Percentiles rank a stretch among this genome's conserved stretches.
phyloP scores from a whole-genome alignment of 2,797 vertebrate genomes.

The Chrosomus eos region DNA sequence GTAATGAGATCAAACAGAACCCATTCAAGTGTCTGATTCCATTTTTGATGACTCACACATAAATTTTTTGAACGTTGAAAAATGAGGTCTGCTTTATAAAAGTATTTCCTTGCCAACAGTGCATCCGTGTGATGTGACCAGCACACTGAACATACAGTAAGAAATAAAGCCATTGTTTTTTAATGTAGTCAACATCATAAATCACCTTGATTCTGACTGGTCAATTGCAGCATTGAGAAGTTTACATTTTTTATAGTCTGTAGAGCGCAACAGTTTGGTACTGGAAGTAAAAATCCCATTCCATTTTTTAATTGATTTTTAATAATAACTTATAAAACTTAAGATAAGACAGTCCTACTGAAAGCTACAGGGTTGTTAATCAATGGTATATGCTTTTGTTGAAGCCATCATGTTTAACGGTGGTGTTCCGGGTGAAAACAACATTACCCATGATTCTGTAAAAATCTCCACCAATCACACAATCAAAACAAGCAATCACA shows the following conservation, averaged over 20 bases:
- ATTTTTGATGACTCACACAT: background rate
- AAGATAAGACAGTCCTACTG: background rate
- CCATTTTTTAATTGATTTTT: background rate
- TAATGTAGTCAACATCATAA: background rate
- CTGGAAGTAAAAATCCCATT: background rate
- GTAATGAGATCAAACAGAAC: slow-evolving; percentile 14
- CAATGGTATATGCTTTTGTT: background rate
- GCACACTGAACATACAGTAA: background rate
- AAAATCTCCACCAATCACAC: background rate
- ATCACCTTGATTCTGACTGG: background rate
- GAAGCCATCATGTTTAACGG: background rate
- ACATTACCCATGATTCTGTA: background rate
- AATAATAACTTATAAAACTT: background rate
- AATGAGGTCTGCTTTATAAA: background rate
- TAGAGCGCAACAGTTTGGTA: background rate
- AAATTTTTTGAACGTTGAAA: background rate
- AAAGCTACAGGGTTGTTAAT: background rate
- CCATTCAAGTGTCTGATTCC: background rate
- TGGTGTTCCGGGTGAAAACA: background rate
- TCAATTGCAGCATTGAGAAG: background rate
- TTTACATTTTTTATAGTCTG: background rate
- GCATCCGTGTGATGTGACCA: background rate
- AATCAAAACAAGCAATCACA: background rate
- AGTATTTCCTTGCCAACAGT: background rate
- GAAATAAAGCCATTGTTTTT: background rate